Conservation (phyloP, 2,797 vertebrate species). For the Zenarchopterus dispar region DNA sequence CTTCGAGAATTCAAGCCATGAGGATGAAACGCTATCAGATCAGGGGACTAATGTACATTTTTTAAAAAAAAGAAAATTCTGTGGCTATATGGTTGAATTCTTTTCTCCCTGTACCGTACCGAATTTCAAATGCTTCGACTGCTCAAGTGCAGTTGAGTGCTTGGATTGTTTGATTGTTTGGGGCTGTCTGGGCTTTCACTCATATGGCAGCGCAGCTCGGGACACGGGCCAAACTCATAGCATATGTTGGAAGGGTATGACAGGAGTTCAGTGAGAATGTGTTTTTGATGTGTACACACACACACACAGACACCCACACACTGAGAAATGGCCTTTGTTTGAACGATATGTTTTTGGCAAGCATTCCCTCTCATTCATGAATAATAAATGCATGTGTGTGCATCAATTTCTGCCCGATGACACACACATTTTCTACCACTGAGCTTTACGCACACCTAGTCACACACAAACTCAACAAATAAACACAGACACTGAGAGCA, state of each 20-base stretch:
- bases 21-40: conserved; percentile 62
- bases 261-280: conserved; percentile 76
- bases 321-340: conserved; percentile 75
- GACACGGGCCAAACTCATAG: conserved; percentile 79
- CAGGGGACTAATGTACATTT: conserved; percentile 59
- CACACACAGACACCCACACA: conserved; percentile 69
- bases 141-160: conserved; percentile 60
- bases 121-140: conserved; percentile 69
- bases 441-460: conserved; percentile 37
- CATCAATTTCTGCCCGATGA: conserved; percentile 39
- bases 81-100: conserved; percentile 66
- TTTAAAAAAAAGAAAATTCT: conserved; percentile 41
- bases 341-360: conserved; percentile 75
- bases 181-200: conserved; percentile 74
- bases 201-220: conserved; percentile 74
- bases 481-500: conserved; percentile 53
- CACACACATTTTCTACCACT: conserved; percentile 35
- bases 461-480: conserved; percentile 47
- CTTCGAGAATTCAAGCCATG: conserved; percentile 45
- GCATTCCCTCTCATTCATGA: conserved; percentile 74
- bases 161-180: conserved; percentile 76
- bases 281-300: conserved; percentile 73
- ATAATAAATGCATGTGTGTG: conserved; percentile 59
- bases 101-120: conserved; percentile 62
- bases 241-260: conserved; percentile 81